These are phyloP conservation scores for Sceloporus undulatus DNA, from an alignment of 2,113 vertebrate species.

Conservation along the genomic window DNA sequence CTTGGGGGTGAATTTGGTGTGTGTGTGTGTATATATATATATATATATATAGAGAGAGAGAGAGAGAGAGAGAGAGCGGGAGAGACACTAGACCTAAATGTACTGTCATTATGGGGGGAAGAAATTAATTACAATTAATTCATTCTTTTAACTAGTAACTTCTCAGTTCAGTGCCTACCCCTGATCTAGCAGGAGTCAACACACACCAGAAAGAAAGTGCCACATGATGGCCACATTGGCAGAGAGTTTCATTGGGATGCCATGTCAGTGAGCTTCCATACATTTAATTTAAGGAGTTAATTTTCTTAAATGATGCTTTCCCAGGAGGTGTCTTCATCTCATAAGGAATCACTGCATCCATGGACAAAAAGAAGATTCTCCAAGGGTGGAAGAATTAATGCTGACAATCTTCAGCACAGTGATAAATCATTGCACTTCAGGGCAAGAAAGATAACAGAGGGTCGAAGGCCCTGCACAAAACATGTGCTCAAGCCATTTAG, in stretches of 20 bases:
- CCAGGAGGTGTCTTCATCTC: neutral
- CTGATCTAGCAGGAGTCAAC: neutral
- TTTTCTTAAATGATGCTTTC: neutral
- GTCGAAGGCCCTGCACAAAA: slow-evolving; percentile 21
- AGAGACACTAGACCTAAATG: neutral
- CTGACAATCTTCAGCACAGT: slow-evolving; percentile 9
- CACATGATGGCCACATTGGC: neutral
- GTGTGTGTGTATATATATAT: too few species aligned
- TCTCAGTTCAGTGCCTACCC: too few species aligned
- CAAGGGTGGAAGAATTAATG: neutral
- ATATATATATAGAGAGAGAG: too few species aligned
- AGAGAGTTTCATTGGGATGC: neutral
- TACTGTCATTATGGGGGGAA: neutral
- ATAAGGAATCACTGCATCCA: neutral
- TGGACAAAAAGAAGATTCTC: neutral
- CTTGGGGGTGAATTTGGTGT: too few species aligned
- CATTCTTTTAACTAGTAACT: too few species aligned
- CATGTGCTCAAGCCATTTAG: slow-evolving; percentile 11
- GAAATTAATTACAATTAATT: neutral
- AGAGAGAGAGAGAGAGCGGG: too few species aligned
- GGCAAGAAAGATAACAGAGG: slow-evolving; percentile 5
- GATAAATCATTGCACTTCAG: slow-evolving; percentile 27
- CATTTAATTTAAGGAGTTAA: slow-evolving; percentile 33
- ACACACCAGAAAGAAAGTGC: neutral
- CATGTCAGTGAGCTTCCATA: neutral